Percentiles rank a stretch among this genome's conserved stretches.
Evolutionary conservation across 2,888 invertebrate genomes (phyloP).

Genomic region (Capitulum mitella): DNA sequence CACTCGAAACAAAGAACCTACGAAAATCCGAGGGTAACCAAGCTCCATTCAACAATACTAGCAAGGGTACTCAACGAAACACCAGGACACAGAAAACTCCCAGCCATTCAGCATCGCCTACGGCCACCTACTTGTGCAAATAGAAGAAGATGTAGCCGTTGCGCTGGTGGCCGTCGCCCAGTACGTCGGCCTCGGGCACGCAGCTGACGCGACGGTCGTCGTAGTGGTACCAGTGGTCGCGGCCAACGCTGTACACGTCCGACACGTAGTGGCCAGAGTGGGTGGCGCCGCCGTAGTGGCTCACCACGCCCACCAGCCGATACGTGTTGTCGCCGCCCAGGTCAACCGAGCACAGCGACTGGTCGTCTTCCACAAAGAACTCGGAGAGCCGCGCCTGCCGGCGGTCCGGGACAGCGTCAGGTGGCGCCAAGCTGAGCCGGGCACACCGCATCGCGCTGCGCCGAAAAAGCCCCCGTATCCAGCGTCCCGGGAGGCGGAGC

Average conservation of each 20-base stretch:
- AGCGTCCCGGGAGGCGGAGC: no score
- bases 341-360: constrained; percentile 4
- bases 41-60: no score
- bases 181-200: constrained; percentile 30
- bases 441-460: no score
- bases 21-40: no score
- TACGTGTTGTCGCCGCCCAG: constrained; percentile 30
- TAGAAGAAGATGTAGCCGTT: constrained; percentile 37
- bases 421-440: no score
- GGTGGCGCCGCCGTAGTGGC: constrained; percentile 35
- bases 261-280: constrained; percentile 35
- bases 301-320: constrained; percentile 35
- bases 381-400: not conserved
- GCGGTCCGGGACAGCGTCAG: no score
- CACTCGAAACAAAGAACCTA: no score
- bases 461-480: no score
- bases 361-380: constrained; percentile 13
- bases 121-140: constrained; percentile 36
- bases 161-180: constrained; percentile 34
- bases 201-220: constrained; percentile 34
- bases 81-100: no score
- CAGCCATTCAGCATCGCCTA: no score
- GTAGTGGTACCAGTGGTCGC: constrained; percentile 35
- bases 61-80: no score
- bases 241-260: constrained; percentile 32